phyloP scores from a whole-genome alignment of 2,113 vertebrate species.

The Sinocyclocheilus maitianheensis region DNA sequence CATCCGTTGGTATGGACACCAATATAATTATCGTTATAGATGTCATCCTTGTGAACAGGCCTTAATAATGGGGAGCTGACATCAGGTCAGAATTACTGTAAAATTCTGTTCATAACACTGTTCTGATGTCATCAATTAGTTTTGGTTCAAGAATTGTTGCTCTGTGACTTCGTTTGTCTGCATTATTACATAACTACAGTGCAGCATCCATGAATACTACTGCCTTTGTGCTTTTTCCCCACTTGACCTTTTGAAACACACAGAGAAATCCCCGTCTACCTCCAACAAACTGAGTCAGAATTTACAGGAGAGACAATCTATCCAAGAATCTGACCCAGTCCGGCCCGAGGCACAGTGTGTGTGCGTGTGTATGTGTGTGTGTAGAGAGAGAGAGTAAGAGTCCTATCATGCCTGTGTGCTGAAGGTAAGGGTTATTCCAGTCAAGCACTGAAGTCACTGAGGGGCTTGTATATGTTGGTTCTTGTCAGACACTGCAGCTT shows the following conservation, averaged over 20 bases:
- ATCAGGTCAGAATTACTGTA: not conserved
- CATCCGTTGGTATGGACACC: not conserved
- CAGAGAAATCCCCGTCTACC: conserved; percentile 8
- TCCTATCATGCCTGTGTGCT: conserved; percentile 39
- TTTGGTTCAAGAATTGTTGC: not conserved
- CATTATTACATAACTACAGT: conserved; percentile 15
- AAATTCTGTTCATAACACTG: not conserved
- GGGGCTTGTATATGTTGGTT: conserved; percentile 63
- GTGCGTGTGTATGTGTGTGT: conserved; percentile 13
- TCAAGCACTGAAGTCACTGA: conserved; percentile 55
- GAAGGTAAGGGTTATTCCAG: conserved; percentile 54
- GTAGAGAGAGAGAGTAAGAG: not conserved
- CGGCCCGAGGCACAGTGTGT: conserved; percentile 38
- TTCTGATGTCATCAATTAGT: not conserved
- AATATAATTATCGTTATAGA: not conserved
- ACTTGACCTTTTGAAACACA: conserved; percentile 25
- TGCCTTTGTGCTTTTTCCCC: not conserved
- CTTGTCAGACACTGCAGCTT: conserved; percentile 60
- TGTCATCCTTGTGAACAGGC: not conserved
- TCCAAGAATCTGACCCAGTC: conserved; percentile 34
- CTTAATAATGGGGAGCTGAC: not conserved
- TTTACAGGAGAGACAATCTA: conserved; percentile 15
- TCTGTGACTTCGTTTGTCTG: not conserved
- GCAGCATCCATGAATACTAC: not conserved
- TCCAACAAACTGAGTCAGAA: conserved; percentile 32